Evolutionary conservation across 2,797 vertebrate species (phyloP), one percentile per base, ranked within the genome.

Genomic region (Leptoclinus maculatus): DNA sequence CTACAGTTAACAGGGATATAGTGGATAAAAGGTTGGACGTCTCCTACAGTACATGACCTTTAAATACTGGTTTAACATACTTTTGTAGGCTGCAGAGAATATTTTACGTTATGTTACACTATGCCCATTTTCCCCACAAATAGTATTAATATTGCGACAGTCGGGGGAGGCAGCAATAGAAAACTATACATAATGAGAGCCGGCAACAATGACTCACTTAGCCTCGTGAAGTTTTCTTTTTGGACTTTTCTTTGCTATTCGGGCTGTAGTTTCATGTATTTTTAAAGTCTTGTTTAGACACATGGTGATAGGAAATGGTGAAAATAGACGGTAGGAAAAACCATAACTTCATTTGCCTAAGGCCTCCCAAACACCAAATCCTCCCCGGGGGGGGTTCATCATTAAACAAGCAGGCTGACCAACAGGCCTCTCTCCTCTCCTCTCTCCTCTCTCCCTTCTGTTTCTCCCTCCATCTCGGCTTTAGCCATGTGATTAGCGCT

Each of bases 401-500:
- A 78, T 56, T 80, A 68, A 68, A 71, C 34, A 66, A 38, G 41
- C 10, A 34, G 49, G 11, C 41, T 71, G 39, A 65, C 71, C 66
- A 83, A 64, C 49, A 49, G 54, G 21, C 47, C 51, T 45, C 32
- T 56, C 17, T 65, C 29, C 66, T 62, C 41, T 23, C n/a, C 45
- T 12, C 65, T 69, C 60, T 54, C 34, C 58, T 49, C 56, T 60
- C 58, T 43, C 54, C 36, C 49, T 51, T 14, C 65, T 62, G 45
- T 72, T 73, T 66, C 63, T 79, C 75, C 72, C 54, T 65, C 70
- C 54, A 29, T 66, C 53, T 74, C 56, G 82, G 75, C 66, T 79
- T 84, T 74, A 80, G 68, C 34, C 60, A 56, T 43, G 41, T 90
- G 89, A 92, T 93, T 89, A 91, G 79, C 79, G 66, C 54, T 89